Evolutionary conservation across 2,888 invertebrate species (phyloP).

Genomic region (Leucophora obtusa): DNA sequence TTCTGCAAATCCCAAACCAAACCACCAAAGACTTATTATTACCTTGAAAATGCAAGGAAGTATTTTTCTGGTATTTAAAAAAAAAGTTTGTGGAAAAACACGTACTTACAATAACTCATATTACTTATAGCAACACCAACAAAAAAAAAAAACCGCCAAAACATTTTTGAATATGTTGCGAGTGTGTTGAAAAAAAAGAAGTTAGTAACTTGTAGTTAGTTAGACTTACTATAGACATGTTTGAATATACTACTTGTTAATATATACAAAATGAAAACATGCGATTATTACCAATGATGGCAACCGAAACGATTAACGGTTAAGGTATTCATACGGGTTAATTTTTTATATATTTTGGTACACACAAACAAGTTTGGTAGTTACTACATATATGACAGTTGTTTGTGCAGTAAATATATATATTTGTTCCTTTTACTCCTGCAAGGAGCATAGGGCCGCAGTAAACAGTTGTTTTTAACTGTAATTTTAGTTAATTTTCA

Average conservation of each 20-base stretch:
- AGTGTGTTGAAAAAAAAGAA: background rate
- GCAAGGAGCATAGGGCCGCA: too few species aligned
- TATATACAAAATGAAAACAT: conserved; percentile 13
- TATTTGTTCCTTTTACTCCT: too few species aligned
- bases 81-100: conserved; percentile 44
- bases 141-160: conserved; percentile 9
- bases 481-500: too few species aligned
- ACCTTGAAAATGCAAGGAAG: conserved; percentile 62
- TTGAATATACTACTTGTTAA: background rate
- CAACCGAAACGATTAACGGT: too few species aligned
- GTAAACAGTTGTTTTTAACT: too few species aligned
- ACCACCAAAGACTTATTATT: conserved; percentile 37
- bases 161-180: background rate
- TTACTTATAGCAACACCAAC: background rate
- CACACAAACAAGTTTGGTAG: too few species aligned
- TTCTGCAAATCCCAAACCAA: conserved; percentile 15
- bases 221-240: conserved; percentile 20
- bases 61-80: conserved; percentile 34
- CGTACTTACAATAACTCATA: conserved; percentile 6
- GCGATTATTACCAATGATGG: conserved; percentile 17
- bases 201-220: background rate
- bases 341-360: too few species aligned
- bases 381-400: too few species aligned
- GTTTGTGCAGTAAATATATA: too few species aligned
- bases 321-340: too few species aligned